phyloP scores from a whole-genome alignment of 1,140 invertebrate species.

The Rhynchophorus ferrugineus region DNA sequence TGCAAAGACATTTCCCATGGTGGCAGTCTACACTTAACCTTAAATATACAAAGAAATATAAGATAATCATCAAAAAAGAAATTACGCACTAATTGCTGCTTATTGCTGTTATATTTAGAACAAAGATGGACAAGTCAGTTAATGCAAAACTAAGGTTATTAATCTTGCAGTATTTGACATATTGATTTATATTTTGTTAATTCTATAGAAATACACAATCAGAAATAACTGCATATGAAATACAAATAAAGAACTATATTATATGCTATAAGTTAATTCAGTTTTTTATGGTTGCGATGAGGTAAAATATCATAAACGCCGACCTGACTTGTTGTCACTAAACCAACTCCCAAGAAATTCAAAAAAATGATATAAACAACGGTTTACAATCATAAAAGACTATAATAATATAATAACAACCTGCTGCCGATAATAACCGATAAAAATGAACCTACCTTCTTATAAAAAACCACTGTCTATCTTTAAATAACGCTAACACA shows the following conservation, averaged over 20 bases:
- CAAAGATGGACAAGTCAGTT: slow-evolving; percentile 26
- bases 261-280: neutral
- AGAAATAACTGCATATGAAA: too few relatives aligned
- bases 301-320: slow-evolving; percentile 20
- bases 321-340: slow-evolving; percentile 32
- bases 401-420: slow-evolving; percentile 2
- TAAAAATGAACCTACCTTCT: slow-evolving; percentile 52
- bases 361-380: slow-evolving; percentile 10
- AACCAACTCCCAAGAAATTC: slow-evolving; percentile 26
- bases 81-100: slow-evolving; percentile 17
- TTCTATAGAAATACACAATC: neutral
- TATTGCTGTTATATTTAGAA: slow-evolving; percentile 30
- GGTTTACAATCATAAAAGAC: neutral
- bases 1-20: slow-evolving; percentile 78
- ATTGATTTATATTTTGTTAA: slow-evolving; percentile 31
- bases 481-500: slow-evolving; percentile 59
- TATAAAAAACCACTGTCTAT: slow-evolving; percentile 53
- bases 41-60: slow-evolving; percentile 13
- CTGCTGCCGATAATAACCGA: neutral
- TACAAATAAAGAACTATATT: neutral
- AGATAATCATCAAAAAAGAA: slow-evolving; percentile 4
- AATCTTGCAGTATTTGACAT: slow-evolving; percentile 35
- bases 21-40: slow-evolving; percentile 23
- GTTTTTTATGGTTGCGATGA: neutral
- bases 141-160: slow-evolving; percentile 33